Evolutionary conservation across 2,888 invertebrate genomes (phyloP).

Genomic region (Mantis religiosa): DNA sequence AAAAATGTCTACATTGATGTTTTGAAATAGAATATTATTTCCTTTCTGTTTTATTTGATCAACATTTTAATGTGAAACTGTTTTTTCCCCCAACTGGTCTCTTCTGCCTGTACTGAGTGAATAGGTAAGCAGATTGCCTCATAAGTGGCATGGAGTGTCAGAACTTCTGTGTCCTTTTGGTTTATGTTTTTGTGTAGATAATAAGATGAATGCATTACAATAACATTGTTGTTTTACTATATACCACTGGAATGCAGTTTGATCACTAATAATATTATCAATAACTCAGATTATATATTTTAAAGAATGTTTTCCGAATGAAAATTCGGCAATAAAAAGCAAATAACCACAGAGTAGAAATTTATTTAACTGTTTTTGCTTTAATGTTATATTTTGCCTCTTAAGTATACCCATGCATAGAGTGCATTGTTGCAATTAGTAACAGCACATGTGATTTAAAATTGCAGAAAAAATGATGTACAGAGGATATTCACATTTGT

Average conservation of each 20-base stretch:
- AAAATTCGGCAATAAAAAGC: neutral
- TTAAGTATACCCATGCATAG: neutral
- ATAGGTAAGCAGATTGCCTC: constrained; percentile 50
- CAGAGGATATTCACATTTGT: neutral
- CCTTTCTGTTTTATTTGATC: neutral
- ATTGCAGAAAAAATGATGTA: neutral
- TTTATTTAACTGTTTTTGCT: neutral
- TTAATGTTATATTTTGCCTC: neutral
- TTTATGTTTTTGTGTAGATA: neutral
- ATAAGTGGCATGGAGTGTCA: constrained; percentile 15
- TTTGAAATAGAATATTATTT: constrained; percentile 2
- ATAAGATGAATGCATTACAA: neutral
- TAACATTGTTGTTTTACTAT: neutral
- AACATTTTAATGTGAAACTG: constrained; percentile 28
- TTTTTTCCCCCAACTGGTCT: constrained; percentile 51
- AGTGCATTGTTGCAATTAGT: neutral
- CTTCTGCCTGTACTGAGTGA: constrained; percentile 79
- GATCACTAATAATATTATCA: neutral
- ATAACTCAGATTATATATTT: neutral
- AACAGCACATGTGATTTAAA: neutral
- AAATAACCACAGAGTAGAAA: neutral
- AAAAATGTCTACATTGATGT: neutral
- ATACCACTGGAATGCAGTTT: neutral
- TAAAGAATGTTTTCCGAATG: neutral
- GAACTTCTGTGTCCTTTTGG: neutral